Evolutionary conservation across 2,797 vertebrate genomes (phyloP).

Genomic region (Oreonectes daqikongensis): DNA sequence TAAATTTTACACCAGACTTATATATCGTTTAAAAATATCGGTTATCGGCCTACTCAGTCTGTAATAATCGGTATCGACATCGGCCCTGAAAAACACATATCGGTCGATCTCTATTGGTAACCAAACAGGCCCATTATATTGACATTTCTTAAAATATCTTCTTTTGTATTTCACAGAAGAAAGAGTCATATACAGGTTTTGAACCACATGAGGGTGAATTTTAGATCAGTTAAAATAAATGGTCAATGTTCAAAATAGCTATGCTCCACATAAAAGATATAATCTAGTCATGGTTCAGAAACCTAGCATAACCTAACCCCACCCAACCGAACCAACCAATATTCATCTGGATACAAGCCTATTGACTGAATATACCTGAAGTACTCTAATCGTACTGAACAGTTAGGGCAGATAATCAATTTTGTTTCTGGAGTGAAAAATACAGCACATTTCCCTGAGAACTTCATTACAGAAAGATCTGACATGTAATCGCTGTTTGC

Average conservation of each 20-base stretch:
- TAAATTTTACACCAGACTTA: no score
- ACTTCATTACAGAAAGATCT: background rate
- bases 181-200: no score
- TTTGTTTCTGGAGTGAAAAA: background rate
- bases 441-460: background rate
- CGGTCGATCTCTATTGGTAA: no score
- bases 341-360: background rate
- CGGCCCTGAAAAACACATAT: no score
- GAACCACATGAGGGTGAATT: background rate
- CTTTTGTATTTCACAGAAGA: no score
- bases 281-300: background rate
- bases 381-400: background rate
- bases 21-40: no score
- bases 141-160: no score
- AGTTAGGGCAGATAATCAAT: background rate
- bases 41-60: no score
- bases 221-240: background rate
- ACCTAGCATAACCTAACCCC: background rate
- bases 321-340: background rate
- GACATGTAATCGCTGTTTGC: background rate
- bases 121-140: no score
- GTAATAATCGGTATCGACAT: no score
- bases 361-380: background rate
- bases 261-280: background rate
- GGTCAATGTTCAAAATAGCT: background rate